Conservation (phyloP, 1,140 invertebrate genomes). For the Tribolium madens region DNA sequence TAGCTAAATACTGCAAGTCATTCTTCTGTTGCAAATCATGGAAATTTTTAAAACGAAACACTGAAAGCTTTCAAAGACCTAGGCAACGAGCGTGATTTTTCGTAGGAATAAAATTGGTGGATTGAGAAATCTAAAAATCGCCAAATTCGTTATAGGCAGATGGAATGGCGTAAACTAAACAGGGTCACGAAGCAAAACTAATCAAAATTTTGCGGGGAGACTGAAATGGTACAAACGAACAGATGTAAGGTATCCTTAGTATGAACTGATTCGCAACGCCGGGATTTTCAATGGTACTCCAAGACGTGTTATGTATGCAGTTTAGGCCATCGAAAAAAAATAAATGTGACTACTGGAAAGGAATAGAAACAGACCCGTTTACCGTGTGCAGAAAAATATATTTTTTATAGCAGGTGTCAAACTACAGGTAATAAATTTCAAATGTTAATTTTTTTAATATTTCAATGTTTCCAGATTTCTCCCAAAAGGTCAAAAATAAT, state of each 20-base stretch:
- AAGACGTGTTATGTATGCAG: neutral
- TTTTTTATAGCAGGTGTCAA: no score
- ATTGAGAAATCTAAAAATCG: slow-evolving; percentile 21
- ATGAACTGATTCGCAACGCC: slow-evolving; percentile 50
- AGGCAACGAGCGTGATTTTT: neutral
- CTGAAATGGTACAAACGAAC: slow-evolving; percentile 50
- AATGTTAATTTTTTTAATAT: no score
- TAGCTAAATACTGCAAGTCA: slow-evolving; percentile 23
- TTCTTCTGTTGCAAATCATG: slow-evolving; percentile 17
- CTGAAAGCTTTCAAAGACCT: neutral
- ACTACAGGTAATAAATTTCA: no score
- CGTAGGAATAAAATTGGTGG: slow-evolving; percentile 5
- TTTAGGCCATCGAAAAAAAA: neutral
- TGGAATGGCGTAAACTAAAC: slow-evolving; percentile 39
- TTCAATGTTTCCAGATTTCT: neutral
- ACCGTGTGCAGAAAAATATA: no score
- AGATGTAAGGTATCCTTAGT: slow-evolving; percentile 45
- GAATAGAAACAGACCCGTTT: neutral
- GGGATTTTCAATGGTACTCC: slow-evolving; percentile 41
- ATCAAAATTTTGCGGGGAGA: slow-evolving; percentile 52
- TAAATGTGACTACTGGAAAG: neutral
- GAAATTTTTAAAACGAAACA: neutral
- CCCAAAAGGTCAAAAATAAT: neutral
- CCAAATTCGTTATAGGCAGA: slow-evolving; percentile 54
- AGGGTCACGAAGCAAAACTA: slow-evolving; percentile 51